Evolutionary conservation across 1,140 invertebrate genomes (phyloP).

Genomic region (Ceratitis capitata): DNA sequence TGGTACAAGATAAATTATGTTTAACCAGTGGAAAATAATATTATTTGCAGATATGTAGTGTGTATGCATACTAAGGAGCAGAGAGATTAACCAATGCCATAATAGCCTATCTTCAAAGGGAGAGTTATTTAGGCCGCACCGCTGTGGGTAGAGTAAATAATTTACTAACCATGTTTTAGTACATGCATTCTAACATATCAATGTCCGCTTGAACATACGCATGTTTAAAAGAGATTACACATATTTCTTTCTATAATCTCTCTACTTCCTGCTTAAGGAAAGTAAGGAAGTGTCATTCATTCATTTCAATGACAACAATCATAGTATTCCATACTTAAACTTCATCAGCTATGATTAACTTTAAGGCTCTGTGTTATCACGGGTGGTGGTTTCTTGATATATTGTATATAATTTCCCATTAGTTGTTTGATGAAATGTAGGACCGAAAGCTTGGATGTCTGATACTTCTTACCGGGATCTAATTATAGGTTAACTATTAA

Average conservation of each 20-base stretch:
- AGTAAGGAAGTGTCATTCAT: too few relatives aligned
- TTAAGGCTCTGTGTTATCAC: too few relatives aligned
- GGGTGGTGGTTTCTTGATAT: too few relatives aligned
- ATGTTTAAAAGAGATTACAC: background rate
- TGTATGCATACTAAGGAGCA: background rate
- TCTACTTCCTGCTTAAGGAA: too few relatives aligned
- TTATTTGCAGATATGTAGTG: background rate
- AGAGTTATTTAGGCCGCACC: background rate
- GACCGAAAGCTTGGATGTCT: too few relatives aligned
- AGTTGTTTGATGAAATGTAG: too few relatives aligned
- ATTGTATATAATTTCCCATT: too few relatives aligned
- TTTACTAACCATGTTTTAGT: background rate
- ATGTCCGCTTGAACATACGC: background rate
- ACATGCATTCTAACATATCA: background rate
- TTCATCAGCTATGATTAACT: too few relatives aligned
- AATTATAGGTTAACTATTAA: too few relatives aligned
- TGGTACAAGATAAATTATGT: slow-evolving; percentile 33
- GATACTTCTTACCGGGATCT: too few relatives aligned
- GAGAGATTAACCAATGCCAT: background rate
- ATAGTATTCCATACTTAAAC: too few relatives aligned
- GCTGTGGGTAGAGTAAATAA: background rate
- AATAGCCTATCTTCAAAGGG: background rate
- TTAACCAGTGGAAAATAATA: background rate
- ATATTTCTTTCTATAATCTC: background rate
- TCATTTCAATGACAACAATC: too few relatives aligned